These are phyloP conservation scores for Masnerella sp. DNA, from an alignment of 2,888 invertebrate species.

Conservation along the genomic window DNA sequence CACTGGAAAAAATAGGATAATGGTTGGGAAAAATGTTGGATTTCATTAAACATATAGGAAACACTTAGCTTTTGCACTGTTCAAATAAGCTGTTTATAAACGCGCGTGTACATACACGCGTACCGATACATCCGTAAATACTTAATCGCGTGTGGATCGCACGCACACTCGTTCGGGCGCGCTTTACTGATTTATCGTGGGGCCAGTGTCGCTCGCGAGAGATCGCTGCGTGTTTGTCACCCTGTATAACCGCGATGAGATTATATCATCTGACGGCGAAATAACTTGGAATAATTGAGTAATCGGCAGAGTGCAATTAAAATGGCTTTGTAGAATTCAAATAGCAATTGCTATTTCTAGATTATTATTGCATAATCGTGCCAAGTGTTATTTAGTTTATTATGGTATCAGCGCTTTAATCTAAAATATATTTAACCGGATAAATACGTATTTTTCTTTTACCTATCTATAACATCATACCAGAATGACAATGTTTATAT, in stretches of 20 bases:
- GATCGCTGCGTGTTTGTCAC: constrained; percentile 50
- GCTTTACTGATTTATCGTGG: constrained; percentile 42
- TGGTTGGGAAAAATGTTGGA: no score
- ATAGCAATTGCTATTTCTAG: constrained; percentile 44
- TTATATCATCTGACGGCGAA: constrained; percentile 57
- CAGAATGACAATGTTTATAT: no score
- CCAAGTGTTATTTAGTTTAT: constrained; percentile 19
- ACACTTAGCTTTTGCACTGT: no score
- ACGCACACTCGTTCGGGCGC: neutral
- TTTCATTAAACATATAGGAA: no score
- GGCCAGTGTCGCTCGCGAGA: constrained; percentile 21
- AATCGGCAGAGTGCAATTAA: constrained; percentile 50
- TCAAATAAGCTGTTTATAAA: constrained; percentile 57
- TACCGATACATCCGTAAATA: constrained; percentile 58
- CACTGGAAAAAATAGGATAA: no score
- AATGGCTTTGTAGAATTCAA: constrained; percentile 49
- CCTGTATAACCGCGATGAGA: constrained; percentile 48
- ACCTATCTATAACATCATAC: no score
- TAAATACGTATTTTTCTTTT: no score
- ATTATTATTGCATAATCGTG: constrained; percentile 36
- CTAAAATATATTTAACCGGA: no score
- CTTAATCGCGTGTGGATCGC: constrained; percentile 44
- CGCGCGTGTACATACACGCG: constrained; percentile 46
- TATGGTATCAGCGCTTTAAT: no score
- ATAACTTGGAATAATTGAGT: constrained; percentile 60